These are phyloP conservation scores for Hermetia illucens DNA, from an alignment of 1,140 invertebrate species.

Conservation along the genomic window DNA sequence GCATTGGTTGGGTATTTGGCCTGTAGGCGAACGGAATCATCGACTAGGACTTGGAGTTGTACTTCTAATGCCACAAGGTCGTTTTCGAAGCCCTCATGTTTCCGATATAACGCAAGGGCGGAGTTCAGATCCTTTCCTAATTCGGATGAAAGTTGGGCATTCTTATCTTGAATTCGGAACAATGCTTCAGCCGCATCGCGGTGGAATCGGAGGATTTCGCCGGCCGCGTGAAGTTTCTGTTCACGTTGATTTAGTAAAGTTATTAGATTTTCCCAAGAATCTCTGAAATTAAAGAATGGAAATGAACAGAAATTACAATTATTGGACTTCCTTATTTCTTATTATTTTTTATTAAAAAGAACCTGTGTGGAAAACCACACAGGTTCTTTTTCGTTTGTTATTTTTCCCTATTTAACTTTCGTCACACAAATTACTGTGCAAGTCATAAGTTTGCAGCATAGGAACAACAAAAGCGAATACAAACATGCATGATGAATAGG, in stretches of 20 bases:
- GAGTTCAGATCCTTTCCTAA: slow-evolving; percentile 78
- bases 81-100: slow-evolving; percentile 91
- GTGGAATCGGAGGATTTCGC: slow-evolving; percentile 93
- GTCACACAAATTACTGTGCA: too few species aligned
- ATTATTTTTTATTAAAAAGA: background rate
- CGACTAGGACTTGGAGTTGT: slow-evolving; percentile 79
- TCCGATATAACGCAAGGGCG: slow-evolving; percentile 64
- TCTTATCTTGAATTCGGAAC: slow-evolving; percentile 79
- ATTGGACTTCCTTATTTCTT: background rate
- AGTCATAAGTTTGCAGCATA: too few species aligned
- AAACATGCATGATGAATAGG: too few species aligned
- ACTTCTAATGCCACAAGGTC: slow-evolving; percentile 88
- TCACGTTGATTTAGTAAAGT: slow-evolving; percentile 75
- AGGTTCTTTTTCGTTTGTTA: too few species aligned
- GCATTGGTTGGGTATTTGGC: slow-evolving; percentile 87
- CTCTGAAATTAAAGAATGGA: slow-evolving; percentile 9
- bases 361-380: background rate
- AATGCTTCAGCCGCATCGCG: slow-evolving; percentile 87
- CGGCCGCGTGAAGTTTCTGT: slow-evolving; percentile 76
- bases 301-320: background rate
- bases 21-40: slow-evolving; percentile 80
- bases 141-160: slow-evolving; percentile 67
- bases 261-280: slow-evolving; percentile 73
- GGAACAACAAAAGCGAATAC: too few species aligned
- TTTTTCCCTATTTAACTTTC: too few species aligned